phyloP scores from a whole-genome alignment of 1,140 invertebrate genomes.

The Zaprionus inermis region DNA sequence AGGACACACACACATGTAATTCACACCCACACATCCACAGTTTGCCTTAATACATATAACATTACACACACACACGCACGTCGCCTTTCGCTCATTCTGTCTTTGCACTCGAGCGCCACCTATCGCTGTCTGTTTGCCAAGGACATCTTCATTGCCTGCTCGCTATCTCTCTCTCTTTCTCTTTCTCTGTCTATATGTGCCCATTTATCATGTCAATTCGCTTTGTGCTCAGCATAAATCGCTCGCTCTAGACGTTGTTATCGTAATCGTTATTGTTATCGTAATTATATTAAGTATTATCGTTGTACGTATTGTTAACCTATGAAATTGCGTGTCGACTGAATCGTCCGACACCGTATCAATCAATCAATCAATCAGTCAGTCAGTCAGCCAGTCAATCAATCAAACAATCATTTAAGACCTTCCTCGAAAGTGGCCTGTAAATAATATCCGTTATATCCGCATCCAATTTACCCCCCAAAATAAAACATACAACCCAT shows the following conservation, averaged over 20 bases:
- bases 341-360: constrained; percentile 30
- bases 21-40: constrained; percentile 1
- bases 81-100: constrained; percentile 23
- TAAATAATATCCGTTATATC: constrained; percentile 81
- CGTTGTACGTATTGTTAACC: constrained; percentile 66
- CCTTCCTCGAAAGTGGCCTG: constrained; percentile 63
- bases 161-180: constrained; percentile 10
- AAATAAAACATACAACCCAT: constrained; percentile 30
- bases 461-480: constrained; percentile 71
- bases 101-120: constrained; percentile 46
- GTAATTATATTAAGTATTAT: constrained; percentile 41
- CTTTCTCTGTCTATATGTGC: constrained; percentile 4
- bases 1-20: constrained; percentile 17
- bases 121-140: constrained; percentile 32
- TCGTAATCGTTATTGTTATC: constrained; percentile 50
- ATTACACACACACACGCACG: constrained; percentile 9
- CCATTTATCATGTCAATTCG: constrained; percentile 30
- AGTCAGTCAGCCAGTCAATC: constrained; percentile 35
- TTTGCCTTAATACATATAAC: constrained; percentile 29
- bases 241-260: constrained; percentile 68
- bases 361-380: constrained; percentile 18
- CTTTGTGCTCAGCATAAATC: constrained; percentile 55
- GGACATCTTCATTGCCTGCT: constrained; percentile 41
- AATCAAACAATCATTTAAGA: constrained; percentile 67
- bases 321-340: constrained; percentile 44